Evolutionary conservation across 2,888 invertebrate species (phyloP).

Genomic region (Phyllotreta striolata): DNA sequence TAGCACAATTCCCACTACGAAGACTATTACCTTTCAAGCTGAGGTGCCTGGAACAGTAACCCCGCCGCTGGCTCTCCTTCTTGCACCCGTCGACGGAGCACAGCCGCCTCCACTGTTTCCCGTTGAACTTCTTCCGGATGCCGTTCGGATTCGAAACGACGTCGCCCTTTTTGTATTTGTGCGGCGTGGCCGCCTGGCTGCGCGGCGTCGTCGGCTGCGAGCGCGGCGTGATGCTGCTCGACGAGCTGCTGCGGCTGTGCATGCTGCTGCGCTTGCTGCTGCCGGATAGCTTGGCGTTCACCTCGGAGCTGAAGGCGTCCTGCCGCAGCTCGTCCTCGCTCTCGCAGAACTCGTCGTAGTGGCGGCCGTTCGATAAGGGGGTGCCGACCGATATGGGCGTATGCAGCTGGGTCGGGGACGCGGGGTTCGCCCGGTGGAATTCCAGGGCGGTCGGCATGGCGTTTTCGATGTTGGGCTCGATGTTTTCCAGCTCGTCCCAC

Average conservation of each 20-base stretch:
- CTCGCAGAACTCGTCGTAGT: slow-evolving; percentile 82
- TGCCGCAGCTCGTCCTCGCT: slow-evolving; percentile 89
- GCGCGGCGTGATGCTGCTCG: slow-evolving; percentile 87
- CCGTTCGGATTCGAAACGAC: slow-evolving; percentile 93
- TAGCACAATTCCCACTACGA: slow-evolving; percentile 61
- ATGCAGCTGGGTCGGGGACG: slow-evolving; percentile 66
- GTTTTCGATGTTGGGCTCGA: slow-evolving; percentile 46
- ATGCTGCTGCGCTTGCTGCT: slow-evolving; percentile 91
- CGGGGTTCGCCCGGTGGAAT: slow-evolving; percentile 51
- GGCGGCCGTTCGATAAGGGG: slow-evolving; percentile 66
- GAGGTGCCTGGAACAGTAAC: slow-evolving; percentile 96
- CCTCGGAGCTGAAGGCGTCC: slow-evolving; percentile 83
- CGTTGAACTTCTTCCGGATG: slow-evolving; percentile 98
- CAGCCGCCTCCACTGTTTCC: slow-evolving; percentile 98
- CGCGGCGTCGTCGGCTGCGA: slow-evolving; percentile 93
- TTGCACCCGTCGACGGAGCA: slow-evolving; percentile 96
- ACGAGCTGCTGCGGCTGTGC: slow-evolving; percentile 91
- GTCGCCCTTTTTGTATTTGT: slow-evolving; percentile 97
- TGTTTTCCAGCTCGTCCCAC: slow-evolving; percentile 91
- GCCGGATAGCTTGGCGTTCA: slow-evolving; percentile 72
- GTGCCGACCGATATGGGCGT: slow-evolving; percentile 63
- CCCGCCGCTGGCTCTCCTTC: slow-evolving; percentile 96
- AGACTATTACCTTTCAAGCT: slow-evolving; percentile 81
- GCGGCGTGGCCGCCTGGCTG: slow-evolving; percentile 87
- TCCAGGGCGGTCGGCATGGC: slow-evolving; percentile 39